Conservation (phyloP, 2,113 vertebrate species). For the Uropsilus gracilis region DNA sequence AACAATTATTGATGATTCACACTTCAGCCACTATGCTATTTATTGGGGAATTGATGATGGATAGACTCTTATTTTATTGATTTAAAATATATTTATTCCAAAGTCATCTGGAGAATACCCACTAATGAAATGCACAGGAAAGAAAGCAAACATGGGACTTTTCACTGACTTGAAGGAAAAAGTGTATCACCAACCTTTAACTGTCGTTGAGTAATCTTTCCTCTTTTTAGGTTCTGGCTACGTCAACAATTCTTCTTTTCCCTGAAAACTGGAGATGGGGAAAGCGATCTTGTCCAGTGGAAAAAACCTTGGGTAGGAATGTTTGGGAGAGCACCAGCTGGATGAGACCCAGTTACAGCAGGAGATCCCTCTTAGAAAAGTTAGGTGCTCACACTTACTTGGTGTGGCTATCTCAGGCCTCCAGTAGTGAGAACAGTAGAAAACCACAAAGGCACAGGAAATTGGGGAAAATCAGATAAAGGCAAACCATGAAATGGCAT, state of each 20-base stretch:
- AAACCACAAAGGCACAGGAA: conserved; percentile 78
- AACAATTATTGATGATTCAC: background rate
- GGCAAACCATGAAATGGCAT: conserved; percentile 62
- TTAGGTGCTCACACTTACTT: background rate
- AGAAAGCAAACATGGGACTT: background rate
- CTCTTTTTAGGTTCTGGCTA: conserved; percentile 37
- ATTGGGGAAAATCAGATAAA: conserved; percentile 78
- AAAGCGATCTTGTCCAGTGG: conserved; percentile 27
- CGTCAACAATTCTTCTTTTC: conserved; percentile 20
- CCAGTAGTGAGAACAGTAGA: conserved; percentile 36
- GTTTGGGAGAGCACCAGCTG: background rate
- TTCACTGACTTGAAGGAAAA: conserved; percentile 27
- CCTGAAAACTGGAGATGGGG: conserved; percentile 23
- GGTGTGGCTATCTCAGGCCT: background rate
- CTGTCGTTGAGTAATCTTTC: conserved; percentile 26
- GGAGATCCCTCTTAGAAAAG: conserved; percentile 16
- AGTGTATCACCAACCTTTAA: conserved; percentile 61
- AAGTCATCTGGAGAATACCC: conserved; percentile 24
- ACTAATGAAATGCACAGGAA: conserved; percentile 19
- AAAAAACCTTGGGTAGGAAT: background rate
- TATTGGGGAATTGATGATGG: background rate
- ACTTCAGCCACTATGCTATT: background rate
- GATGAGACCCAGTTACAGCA: background rate
- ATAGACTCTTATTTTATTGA: conserved; percentile 38
- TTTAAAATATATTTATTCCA: conserved; percentile 19